Conservation (phyloP, 1,140 invertebrate genomes). For the Musca vetustissima region DNA sequence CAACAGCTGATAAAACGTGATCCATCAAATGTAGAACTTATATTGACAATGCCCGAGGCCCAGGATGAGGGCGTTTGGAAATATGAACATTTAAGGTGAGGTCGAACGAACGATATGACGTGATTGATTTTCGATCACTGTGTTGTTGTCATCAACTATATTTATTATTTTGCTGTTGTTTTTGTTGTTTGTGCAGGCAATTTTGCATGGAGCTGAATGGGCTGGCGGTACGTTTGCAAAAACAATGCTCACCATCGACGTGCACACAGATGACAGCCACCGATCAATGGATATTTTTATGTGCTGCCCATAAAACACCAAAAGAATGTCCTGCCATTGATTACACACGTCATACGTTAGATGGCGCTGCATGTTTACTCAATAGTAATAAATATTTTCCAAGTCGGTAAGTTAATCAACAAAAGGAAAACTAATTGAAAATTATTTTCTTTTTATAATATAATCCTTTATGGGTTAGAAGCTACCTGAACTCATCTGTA, state of each 20-base stretch:
- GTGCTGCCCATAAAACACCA: slow-evolving; percentile 99
- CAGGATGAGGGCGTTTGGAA: slow-evolving; percentile 99
- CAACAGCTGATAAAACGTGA: slow-evolving; percentile 96
- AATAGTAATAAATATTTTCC: slow-evolving; percentile 99
- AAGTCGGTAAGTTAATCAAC: slow-evolving; percentile 81
- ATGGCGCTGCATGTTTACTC: slow-evolving; percentile 96
- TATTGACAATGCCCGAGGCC: slow-evolving; percentile 92
- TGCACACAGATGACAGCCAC: slow-evolving; percentile 99
- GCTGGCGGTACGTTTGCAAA: slow-evolving; percentile 88
- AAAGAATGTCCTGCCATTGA: slow-evolving; percentile 99
- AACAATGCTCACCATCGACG: slow-evolving; percentile 93
- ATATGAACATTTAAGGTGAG: slow-evolving; percentile 93
- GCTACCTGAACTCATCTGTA: too few relatives aligned
- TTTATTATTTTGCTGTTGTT: slow-evolving; percentile 4
- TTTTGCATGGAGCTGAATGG: slow-evolving; percentile 99
- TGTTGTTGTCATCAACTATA: neutral
- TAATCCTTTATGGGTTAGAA: too few relatives aligned
- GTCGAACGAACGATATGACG: neutral
- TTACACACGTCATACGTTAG: slow-evolving; percentile 98
- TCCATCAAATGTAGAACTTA: slow-evolving; percentile 90
- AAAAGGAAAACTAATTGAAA: neutral
- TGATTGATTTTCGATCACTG: neutral
- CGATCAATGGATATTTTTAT: slow-evolving; percentile 99
- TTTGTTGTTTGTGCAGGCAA: slow-evolving; percentile 67
- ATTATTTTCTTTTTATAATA: too few relatives aligned